Conservation (phyloP, 2,113 vertebrate genomes). For the Aptenodytes patagonicus region DNA sequence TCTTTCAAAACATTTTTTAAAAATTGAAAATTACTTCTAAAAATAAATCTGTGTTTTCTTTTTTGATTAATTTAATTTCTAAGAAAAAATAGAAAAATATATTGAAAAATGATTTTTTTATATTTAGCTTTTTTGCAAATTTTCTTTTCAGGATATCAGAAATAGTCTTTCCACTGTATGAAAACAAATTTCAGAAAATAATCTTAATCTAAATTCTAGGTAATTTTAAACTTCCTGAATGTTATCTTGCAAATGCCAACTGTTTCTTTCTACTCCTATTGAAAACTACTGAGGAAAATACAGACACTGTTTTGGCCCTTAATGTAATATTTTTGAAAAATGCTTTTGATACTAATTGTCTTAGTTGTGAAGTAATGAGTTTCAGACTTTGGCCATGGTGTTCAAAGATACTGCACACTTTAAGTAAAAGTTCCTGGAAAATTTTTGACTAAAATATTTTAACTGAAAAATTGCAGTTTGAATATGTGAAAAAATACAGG, state of each 20-base stretch:
- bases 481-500: not conserved
- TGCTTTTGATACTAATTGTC: not conserved
- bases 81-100: not conserved
- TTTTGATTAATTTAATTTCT: not conserved
- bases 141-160: not conserved
- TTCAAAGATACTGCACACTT: not conserved
- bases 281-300: not conserved
- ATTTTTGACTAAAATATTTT: not conserved
- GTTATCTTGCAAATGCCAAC: not conserved
- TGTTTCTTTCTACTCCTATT: not conserved
- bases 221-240: not conserved
- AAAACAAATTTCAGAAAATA: not conserved
- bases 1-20: not conserved
- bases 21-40: not conserved
- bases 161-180: not conserved
- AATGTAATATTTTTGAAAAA: not conserved
- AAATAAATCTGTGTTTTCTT: not conserved
- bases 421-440: not conserved
- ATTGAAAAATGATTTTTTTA: not conserved
- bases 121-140: not conserved
- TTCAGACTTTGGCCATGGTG: not conserved
- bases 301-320: not conserved
- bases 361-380: not conserved
- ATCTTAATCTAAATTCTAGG: not conserved
- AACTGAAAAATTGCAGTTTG: not conserved